These are phyloP conservation scores for Galaxias olidus DNA, from an alignment of 2,797 vertebrate species.

Conservation along the genomic window DNA sequence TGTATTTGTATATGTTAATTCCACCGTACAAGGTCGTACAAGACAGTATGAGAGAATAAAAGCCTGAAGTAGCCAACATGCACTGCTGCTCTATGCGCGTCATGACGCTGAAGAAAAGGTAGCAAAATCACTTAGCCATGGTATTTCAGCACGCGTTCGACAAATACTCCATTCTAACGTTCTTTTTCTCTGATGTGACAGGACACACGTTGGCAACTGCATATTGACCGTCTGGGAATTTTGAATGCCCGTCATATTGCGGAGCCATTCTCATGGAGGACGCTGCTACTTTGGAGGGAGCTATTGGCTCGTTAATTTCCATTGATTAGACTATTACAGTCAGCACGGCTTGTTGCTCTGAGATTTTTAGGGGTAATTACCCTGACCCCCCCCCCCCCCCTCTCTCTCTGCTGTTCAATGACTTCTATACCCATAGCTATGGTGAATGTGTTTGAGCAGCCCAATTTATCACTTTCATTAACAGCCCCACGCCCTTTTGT, in stretches of 20 bases:
- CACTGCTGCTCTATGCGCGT: too few relatives aligned
- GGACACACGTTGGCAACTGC: too few relatives aligned
- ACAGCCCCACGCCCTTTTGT: neutral
- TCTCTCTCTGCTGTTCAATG: neutral
- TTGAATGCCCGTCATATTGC: neutral
- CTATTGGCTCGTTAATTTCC: neutral
- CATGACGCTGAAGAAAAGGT: too few relatives aligned
- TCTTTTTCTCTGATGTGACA: too few relatives aligned
- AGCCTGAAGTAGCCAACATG: too few relatives aligned
- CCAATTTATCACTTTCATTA: conserved; percentile 1
- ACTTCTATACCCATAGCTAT: neutral
- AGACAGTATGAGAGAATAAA: too few relatives aligned
- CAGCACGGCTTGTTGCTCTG: neutral
- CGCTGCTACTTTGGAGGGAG: neutral
- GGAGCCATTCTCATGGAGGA: neutral
- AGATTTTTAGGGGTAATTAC: neutral
- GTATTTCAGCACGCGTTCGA: too few relatives aligned
- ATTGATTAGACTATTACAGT: neutral
- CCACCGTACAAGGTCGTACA: too few relatives aligned
- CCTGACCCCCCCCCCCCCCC: neutral
- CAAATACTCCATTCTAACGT: too few relatives aligned
- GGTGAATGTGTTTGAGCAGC: neutral
- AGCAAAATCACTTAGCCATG: too few relatives aligned
- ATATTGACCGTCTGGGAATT: neutral
- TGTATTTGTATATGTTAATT: too few relatives aligned